Evolutionary conservation across 2,113 vertebrate species (phyloP).

Genomic region (Tiliqua scincoides): DNA sequence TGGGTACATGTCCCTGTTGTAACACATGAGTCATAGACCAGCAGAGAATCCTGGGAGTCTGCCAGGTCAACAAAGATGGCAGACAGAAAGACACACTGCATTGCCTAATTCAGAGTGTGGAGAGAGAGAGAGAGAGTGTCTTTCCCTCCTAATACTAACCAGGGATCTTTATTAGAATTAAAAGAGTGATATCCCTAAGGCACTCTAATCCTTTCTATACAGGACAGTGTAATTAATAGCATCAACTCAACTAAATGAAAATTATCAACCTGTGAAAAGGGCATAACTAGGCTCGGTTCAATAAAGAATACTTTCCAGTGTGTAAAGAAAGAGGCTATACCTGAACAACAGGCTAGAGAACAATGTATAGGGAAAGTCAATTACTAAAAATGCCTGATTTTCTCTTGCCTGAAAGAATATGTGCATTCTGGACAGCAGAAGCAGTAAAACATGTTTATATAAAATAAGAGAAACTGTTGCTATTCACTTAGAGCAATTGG

Average conservation of each 20-base stretch:
- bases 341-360: slow-evolving; percentile 6
- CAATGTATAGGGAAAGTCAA: slow-evolving; percentile 2
- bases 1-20: background rate
- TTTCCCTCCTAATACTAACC: background rate
- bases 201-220: slow-evolving; percentile 12
- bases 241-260: slow-evolving; percentile 22
- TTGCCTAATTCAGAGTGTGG: background rate
- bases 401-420: background rate
- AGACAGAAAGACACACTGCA: background rate
- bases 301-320: background rate
- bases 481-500: background rate
- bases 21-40: background rate
- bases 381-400: background rate
- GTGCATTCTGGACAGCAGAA: background rate
- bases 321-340: background rate
- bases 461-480: background rate
- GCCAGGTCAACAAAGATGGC: background rate
- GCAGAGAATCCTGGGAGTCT: background rate
- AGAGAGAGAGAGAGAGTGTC: background rate
- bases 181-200: slow-evolving; percentile 17
- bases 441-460: background rate
- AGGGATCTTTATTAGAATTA: slow-evolving; percentile 22
- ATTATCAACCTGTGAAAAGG: slow-evolving; percentile 22
- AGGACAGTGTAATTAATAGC: slow-evolving; percentile 21
- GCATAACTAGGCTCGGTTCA: background rate